Percentiles rank a stretch among this genome's conserved stretches.
Evolutionary conservation across 2,888 invertebrate genomes (phyloP).

Genomic region (Ganaspis brasiliensis): DNA sequence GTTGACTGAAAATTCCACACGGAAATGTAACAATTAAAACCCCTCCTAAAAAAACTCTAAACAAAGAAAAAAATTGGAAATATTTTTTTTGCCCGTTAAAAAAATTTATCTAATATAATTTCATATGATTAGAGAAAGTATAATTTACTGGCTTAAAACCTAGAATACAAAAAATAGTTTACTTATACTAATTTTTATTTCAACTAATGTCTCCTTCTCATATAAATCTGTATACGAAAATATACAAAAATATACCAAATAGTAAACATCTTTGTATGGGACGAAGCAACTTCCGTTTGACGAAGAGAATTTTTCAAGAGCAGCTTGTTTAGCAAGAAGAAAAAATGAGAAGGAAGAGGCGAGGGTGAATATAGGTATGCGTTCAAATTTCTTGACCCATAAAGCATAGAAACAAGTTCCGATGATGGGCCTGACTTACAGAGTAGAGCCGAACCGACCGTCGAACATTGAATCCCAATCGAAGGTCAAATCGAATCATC

Average conservation of each 20-base stretch:
- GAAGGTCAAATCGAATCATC: slow-evolving; percentile 27
- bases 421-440: slow-evolving; percentile 62
- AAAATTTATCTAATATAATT: too few relatives aligned
- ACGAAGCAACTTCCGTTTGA: slow-evolving; percentile 25
- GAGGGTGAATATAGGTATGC: slow-evolving; percentile 58
- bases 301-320: slow-evolving; percentile 21
- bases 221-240: too few relatives aligned
- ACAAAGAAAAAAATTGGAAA: neutral
- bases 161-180: too few relatives aligned
- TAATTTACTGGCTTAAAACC: too few relatives aligned
- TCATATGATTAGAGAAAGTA: too few relatives aligned
- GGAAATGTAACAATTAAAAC: slow-evolving; percentile 9
- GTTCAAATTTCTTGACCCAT: slow-evolving; percentile 69
- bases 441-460: slow-evolving; percentile 53
- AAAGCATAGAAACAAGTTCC: slow-evolving; percentile 74
- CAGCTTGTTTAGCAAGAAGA: slow-evolving; percentile 37
- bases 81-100: slow-evolving; percentile 8
- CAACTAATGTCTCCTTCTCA: too few relatives aligned
- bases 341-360: slow-evolving; percentile 51
- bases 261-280: too few relatives aligned
- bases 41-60: neutral
- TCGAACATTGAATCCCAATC: slow-evolving; percentile 54
- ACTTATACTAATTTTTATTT: too few relatives aligned
- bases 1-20: slow-evolving; percentile 30
- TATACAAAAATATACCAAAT: too few relatives aligned